phyloP scores from a whole-genome alignment of 64 coral and sea anemone genomes.

The Montipora sp. region DNA sequence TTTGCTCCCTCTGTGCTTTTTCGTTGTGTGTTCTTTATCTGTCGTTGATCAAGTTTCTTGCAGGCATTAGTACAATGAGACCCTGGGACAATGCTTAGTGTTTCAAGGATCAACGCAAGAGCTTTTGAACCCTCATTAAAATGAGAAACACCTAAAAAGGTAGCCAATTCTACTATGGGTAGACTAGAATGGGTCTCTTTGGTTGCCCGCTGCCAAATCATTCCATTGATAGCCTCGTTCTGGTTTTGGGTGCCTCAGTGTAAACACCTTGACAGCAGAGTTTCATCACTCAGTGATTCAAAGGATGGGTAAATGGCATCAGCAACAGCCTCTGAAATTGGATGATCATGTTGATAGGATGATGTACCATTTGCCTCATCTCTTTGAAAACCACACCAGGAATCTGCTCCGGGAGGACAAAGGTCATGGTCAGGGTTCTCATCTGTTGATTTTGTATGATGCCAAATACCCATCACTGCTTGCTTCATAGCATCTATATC shows the following conservation, averaged over 20 bases:
- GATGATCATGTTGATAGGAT: constrained; percentile 42
- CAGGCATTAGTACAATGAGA: too few species aligned
- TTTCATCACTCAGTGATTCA: constrained; percentile 35
- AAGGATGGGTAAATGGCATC: constrained; percentile 7
- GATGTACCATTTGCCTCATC: constrained; percentile 64
- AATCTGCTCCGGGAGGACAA: constrained; percentile 45
- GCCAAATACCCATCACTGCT: constrained; percentile 37
- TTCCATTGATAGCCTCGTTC: constrained; percentile 17
- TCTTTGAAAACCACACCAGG: constrained; percentile 60
- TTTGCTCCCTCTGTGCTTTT: too few species aligned
- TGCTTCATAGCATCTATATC: too few species aligned
- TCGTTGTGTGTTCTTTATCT: too few species aligned
- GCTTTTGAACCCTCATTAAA: constrained; percentile 14
- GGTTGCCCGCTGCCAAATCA: constrained; percentile 62
- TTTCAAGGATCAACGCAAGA: too few species aligned
- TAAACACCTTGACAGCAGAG: constrained; percentile 55
- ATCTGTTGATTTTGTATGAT: constrained; percentile 26
- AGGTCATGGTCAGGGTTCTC: constrained; percentile 60
- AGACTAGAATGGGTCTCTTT: constrained; percentile 7
- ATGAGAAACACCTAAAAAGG: constrained; percentile 36
- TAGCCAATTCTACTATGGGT: constrained; percentile 54
- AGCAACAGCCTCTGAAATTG: constrained; percentile 13
- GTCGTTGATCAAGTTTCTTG: too few species aligned
- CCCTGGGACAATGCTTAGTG: too few species aligned
- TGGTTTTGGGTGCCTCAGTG: constrained; percentile 52